Evolutionary conservation across 2,888 invertebrate species (phyloP).

Genomic region (Seira ritae): DNA sequence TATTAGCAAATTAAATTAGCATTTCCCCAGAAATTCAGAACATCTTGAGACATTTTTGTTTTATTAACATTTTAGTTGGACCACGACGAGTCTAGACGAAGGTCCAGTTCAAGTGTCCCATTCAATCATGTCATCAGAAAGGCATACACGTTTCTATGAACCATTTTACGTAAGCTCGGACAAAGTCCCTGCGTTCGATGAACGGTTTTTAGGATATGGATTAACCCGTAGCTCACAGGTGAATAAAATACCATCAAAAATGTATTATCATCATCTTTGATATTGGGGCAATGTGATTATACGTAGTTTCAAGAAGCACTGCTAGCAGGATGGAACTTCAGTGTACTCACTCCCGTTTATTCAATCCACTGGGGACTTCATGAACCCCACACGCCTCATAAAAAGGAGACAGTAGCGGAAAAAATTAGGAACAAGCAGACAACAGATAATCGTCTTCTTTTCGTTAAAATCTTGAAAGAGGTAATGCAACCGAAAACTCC

Average conservation of each 20-base stretch:
- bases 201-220: conserved; percentile 58
- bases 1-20: background rate
- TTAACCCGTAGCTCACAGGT: conserved; percentile 59
- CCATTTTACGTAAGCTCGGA: conserved; percentile 83
- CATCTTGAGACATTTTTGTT: too few relatives aligned
- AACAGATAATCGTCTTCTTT: too few relatives aligned
- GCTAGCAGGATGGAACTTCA: conserved; percentile 26
- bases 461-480: too few relatives aligned
- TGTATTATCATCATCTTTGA: too few relatives aligned
- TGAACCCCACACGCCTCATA: too few relatives aligned
- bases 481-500: too few relatives aligned
- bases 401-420: too few relatives aligned
- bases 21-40: background rate
- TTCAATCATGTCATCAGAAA: conserved; percentile 18
- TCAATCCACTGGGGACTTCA: conserved; percentile 36
- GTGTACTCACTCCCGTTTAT: conserved; percentile 38
- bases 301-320: conserved; percentile 19
- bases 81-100: conserved; percentile 27
- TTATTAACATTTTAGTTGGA: conserved; percentile 45
- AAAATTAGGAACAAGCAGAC: too few relatives aligned
- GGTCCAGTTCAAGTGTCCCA: conserved; percentile 41
- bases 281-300: too few relatives aligned
- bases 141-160: conserved; percentile 80
- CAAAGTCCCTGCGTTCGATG: conserved; percentile 43
- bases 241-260: too few relatives aligned